phyloP scores from a whole-genome alignment of 2,797 vertebrate species.

The Amblyraja radiata region DNA sequence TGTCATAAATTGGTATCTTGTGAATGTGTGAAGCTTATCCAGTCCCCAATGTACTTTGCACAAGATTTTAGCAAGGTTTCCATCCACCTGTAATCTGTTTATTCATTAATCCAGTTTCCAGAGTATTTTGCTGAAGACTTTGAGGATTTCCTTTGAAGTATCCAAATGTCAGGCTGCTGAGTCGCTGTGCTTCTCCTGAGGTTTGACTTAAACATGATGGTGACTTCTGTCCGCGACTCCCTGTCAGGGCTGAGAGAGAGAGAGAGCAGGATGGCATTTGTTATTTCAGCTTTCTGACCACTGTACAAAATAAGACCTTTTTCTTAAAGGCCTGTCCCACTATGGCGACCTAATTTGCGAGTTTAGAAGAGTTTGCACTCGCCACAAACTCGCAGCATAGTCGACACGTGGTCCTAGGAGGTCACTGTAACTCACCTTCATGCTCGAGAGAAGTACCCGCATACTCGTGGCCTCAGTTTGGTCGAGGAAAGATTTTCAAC shows the following conservation, averaged over 20 bases:
- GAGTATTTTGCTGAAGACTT: slow-evolving; percentile 70
- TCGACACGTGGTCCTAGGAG: no score
- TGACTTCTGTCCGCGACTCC: slow-evolving; percentile 27
- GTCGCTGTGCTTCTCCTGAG: slow-evolving; percentile 74
- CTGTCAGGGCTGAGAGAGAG: slow-evolving; percentile 22
- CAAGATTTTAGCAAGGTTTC: neutral
- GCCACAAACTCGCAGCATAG: no score
- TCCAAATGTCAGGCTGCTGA: slow-evolving; percentile 88
- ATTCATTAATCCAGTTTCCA: slow-evolving; percentile 22
- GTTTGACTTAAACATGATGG: slow-evolving; percentile 44
- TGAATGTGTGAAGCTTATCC: neutral
- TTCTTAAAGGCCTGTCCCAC: neutral
- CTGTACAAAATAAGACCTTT: neutral
- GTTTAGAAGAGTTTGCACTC: no score
- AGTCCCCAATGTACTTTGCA: neutral
- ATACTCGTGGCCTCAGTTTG: no score
- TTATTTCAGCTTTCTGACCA: neutral
- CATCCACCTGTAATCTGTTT: neutral
- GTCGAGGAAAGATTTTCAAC: no score
- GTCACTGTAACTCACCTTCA: no score
- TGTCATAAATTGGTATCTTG: neutral
- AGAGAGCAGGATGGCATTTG: no score
- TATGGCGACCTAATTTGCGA: no score
- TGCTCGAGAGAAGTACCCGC: no score
- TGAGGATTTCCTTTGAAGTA: slow-evolving; percentile 84